A percentile compares a stretch with the other conserved stretches of the same genome.
These are phyloP conservation scores for Heteromurus nitidus DNA, from an alignment of 2,888 invertebrate species.

Conservation along the genomic window DNA sequence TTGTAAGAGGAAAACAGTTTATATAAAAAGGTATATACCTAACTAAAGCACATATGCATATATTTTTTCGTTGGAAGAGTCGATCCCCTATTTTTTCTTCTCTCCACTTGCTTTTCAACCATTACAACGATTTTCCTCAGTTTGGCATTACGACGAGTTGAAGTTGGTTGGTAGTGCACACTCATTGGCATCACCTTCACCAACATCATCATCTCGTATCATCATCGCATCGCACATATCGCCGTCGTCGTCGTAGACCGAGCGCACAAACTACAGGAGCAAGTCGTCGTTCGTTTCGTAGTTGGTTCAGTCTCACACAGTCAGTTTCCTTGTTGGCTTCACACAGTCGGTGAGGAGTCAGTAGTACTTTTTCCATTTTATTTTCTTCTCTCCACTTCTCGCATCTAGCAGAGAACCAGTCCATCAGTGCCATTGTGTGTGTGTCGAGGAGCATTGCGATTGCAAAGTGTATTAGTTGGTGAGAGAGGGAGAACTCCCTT, in stretches of 20 bases:
- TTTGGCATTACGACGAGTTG: background rate
- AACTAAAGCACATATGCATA: background rate
- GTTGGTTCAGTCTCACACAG: slow-evolving; percentile 55
- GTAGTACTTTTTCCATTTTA: slow-evolving; percentile 26
- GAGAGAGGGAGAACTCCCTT: background rate
- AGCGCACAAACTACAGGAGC: slow-evolving; percentile 13
- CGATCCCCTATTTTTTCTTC: slow-evolving; percentile 36
- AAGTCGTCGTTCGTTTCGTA: slow-evolving; percentile 53
- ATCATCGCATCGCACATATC: slow-evolving; percentile 7
- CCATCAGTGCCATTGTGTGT: slow-evolving; percentile 49
- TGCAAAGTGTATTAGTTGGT: background rate
- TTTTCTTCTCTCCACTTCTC: slow-evolving; percentile 43
- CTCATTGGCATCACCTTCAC: slow-evolving; percentile 24
- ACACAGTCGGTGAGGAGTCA: slow-evolving; percentile 30
- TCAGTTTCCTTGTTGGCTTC: slow-evolving; percentile 65
- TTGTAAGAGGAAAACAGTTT: background rate
- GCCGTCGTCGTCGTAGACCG: slow-evolving; percentile 41
- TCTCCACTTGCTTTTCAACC: slow-evolving; percentile 11
- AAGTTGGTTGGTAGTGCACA: slow-evolving; percentile 15
- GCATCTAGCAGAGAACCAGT: slow-evolving; percentile 42
- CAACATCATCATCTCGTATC: slow-evolving; percentile 8
- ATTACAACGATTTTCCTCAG: slow-evolving; percentile 19
- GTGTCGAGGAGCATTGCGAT: too few species aligned
- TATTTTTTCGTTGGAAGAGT: slow-evolving; percentile 45
- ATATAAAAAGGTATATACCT: background rate